Evolutionary conservation across 2,797 vertebrate species (phyloP), one percentile per base, ranked within the genome.

Genomic region (Onychomys arenicola): DNA sequence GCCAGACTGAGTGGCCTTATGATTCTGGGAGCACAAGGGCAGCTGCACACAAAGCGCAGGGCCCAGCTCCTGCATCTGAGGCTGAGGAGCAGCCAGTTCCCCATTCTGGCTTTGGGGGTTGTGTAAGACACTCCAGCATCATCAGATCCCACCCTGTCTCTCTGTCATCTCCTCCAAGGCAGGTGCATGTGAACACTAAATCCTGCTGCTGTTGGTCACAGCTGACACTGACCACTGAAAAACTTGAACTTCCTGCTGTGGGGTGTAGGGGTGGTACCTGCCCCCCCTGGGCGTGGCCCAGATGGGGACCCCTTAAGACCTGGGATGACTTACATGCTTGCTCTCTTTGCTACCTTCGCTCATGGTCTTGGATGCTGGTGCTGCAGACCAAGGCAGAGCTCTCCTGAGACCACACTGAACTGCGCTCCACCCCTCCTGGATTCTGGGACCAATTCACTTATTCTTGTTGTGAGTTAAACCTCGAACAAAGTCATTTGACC

Each of bases 211-310:
- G 4, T 7, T 34, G 23, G 6, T 10, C 10, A 0, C 34, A 11
- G 12, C 8, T 0, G 23, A 11, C 12, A 34, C 17, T 6, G 11
- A 6, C 37, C 46, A 5, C 14, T 0, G 49, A 32, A 16, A 40
- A 40, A 19, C 40, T 57, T 27, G 8, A 2, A 19, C 61, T 57
- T 12, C n/a, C 34, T 83, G 25, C 27, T 25, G 29, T 4, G 17
- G 0, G 75, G 19, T 34, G 12, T 52, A 52, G 49, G 49, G 49
- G 49, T 52, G 49, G 49, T 52, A 52, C 49, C 49, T 52, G 49
- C 49, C 12, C 49, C 43, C 43, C 49, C 49, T 12, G 49, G 49
- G 49, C 2, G 49, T 52, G 11, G 49, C 49, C 49, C 49, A 2
- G 49, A 52, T 52, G 49, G 11, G 49, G 11, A 52, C 49, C 49